Base-by-base conservation (phyloP, 2,797 vertebrate genomes). In the Xiphorhynchus erythropygius region DNA sequence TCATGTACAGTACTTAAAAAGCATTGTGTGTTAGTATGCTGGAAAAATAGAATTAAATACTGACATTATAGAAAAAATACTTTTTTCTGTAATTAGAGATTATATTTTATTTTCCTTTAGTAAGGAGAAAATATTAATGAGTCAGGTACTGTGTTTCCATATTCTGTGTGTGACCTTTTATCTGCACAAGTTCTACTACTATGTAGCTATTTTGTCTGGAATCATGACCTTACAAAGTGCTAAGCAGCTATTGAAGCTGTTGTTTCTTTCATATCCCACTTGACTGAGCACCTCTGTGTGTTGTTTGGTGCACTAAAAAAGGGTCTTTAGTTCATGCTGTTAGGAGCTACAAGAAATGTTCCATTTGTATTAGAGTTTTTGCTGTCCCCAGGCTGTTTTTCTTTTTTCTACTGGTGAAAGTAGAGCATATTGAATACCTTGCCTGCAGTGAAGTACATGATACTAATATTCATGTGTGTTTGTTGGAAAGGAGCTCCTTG, bases 401-500 rank as follows among this genome's bases (percentile, higher is more conserved):
- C 42, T 74, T 90, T 46, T 80, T 84, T 79, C 35, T 76, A 56
- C 50, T 76, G 33, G 10, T 90, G 37, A 46, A 90, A 87, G n/a
- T 39, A 42, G 60, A 93, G 11, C 32, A 9, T 59, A 33, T 18
- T 81, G 80, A 77, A 15, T 49, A 37, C 13, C 23, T 81, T 80
- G 35, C 75, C 56, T 87, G 76, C 78, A 89, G 68, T 77, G 78
- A 87, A 84, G 55, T 89, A 64, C 63, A 24, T 77, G 52, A 67
- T 70, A n/a, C 30, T 57, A 64, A 33, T 87, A 84, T 53, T 94
- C 81, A 44, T 47, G 8, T 90, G 81, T 82, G 11, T 95, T 39
- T 90, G 21, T 90, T 94, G 94, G 93, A 94, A 89, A 68, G 73
- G 18, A 70, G 22, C 41, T 95, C 37, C 62, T 84, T 88, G 84